These are phyloP conservation scores for Drosophila mimetica DNA, from an alignment of 2,888 invertebrate species.

Conservation along the genomic window DNA sequence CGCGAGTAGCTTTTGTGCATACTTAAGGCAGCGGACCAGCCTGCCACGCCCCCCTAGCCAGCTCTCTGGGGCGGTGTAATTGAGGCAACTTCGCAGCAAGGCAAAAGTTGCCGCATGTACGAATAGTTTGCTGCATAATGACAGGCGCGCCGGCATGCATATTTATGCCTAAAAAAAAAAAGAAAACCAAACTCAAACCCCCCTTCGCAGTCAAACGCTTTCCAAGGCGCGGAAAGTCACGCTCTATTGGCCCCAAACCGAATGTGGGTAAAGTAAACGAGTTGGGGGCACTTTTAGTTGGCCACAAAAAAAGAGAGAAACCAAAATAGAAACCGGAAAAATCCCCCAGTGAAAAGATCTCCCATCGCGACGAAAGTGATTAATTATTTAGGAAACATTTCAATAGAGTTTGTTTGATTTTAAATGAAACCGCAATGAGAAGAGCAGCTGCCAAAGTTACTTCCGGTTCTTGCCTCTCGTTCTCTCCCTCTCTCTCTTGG, in stretches of 20 bases:
- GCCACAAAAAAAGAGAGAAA: background rate
- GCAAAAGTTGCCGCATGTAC: constrained; percentile 72
- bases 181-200: background rate
- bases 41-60: constrained; percentile 7
- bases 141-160: constrained; percentile 71
- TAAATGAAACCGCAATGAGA: constrained; percentile 41
- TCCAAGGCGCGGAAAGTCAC: constrained; percentile 54
- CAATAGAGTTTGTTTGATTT: constrained; percentile 32
- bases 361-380: constrained; percentile 12
- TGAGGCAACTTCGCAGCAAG: constrained; percentile 53
- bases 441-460: constrained; percentile 16
- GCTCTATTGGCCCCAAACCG: constrained; percentile 60
- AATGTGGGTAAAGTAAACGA: constrained; percentile 45
- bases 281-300: constrained; percentile 3
- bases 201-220: background rate
- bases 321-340: background rate
- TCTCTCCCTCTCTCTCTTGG: too few relatives aligned
- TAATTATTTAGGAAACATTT: constrained; percentile 42
- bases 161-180: constrained; percentile 51
- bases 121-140: constrained; percentile 76
- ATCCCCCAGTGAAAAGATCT: constrained; percentile 3
- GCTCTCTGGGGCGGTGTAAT: constrained; percentile 53
- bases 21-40: constrained; percentile 57
- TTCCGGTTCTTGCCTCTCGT: constrained; percentile 7
- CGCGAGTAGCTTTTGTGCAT: constrained; percentile 53